Base-by-base conservation (phyloP, 2,113 vertebrate genomes). In the Notothenia rossii region DNA sequence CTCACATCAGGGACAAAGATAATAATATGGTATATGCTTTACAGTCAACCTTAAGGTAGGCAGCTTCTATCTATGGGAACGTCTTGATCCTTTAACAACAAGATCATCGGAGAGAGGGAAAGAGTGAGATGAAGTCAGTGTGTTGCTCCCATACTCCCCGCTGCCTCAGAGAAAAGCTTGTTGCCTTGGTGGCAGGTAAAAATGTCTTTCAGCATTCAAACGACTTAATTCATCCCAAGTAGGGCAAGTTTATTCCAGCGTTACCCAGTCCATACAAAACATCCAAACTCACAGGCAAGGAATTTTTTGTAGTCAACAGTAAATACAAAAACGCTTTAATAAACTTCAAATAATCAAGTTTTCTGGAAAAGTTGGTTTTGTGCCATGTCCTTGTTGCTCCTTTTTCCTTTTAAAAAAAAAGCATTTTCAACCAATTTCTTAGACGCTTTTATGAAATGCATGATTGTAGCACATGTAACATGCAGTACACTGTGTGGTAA, bases 1-100 rank as follows among this genome's bases (percentile, higher is more conserved):
- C 46, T 83, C 84, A 85, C 49, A 71, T 86, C 81, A 88, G 46
- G 56, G 63, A 70, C 43, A 8, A 61, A 72, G 55, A 64, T 92
- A 86, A 90, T 91, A 3, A 91, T 54, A 87, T 33, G 29, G 25
- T 66, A 15, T 25, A 33, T 6, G 40, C 14, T 83, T 72, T 61
- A 70, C 55, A 70, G 79, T 48, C 10, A n/a, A 67, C 25, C 15
- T 33, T 51, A 36, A 51, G 36, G 36, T 40, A 40, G 36, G 36
- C 36, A 40, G 36, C 36, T 40, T 1, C 46, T 5, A 43, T 68
- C 10, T 40, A 8, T 29, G 29, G 29, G 29, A 29, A 49, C 43
- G 29, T 29, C 43, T 56, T 43, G 7, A 64, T 20, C 45, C 3
- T 49, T 25, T 17, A n/a, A 75, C 7, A 59, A 75, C 53, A 29